Percentiles rank a stretch among this genome's conserved stretches.
Conservation (phyloP, 2,113 vertebrate genomes). For the Psittacula cyanocephala region DNA sequence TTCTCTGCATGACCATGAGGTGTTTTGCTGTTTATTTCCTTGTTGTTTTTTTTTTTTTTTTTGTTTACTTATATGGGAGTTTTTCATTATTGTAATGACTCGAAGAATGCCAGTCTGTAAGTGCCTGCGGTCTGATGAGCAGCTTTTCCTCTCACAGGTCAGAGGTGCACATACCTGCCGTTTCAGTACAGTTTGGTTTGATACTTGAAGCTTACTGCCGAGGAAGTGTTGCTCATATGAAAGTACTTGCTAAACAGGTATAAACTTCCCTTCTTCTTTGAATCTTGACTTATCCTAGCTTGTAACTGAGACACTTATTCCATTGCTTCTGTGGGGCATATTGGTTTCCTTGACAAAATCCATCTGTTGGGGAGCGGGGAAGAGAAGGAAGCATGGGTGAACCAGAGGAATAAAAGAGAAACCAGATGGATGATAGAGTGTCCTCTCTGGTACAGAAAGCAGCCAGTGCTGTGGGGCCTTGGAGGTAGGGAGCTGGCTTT, state of each 20-base stretch:
- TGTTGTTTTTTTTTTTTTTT: background rate
- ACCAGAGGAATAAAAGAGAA: background rate
- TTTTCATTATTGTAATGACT: background rate
- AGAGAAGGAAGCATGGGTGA: background rate
- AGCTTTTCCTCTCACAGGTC: constrained; percentile 77
- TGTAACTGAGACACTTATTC: background rate
- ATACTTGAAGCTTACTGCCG: constrained; percentile 96
- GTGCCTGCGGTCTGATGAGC: background rate
- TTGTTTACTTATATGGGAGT: accelerated
- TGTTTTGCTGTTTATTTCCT: background rate
- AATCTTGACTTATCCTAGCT: background rate
- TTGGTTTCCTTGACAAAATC: background rate
- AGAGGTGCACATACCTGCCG: constrained; percentile 92
- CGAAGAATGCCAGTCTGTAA: background rate
- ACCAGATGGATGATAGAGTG: background rate
- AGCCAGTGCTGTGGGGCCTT: background rate
- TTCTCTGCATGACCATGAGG: accelerated
- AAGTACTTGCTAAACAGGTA: constrained; percentile 96
- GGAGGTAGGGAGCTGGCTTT: background rate
- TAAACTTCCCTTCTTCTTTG: background rate
- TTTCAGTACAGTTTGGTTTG: constrained; percentile 91
- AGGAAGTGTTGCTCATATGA: constrained; percentile 94
- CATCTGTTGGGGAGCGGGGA: accelerated
- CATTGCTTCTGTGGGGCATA: background rate
- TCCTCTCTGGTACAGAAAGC: background rate